phyloP scores from a whole-genome alignment of 2,797 vertebrate genomes.

The Crenichthys baileyi region DNA sequence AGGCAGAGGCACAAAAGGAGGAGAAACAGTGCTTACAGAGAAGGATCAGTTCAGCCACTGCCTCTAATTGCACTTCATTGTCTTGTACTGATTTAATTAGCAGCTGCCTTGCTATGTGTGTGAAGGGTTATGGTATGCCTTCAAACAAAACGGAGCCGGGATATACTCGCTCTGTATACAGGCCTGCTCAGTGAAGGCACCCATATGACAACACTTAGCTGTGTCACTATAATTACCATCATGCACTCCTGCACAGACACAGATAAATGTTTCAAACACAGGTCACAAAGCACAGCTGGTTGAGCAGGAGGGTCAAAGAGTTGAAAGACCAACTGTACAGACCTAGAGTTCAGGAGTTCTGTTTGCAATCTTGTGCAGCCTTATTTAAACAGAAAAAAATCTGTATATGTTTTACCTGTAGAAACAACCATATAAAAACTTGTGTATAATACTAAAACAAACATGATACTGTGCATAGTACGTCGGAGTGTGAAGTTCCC shows the following conservation, averaged over 20 bases:
- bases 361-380: conserved; percentile 50
- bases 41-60: conserved; percentile 82
- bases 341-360: conserved; percentile 42
- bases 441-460: conserved; percentile 37
- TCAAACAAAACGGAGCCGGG: conserved; percentile 82
- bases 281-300: conserved; percentile 38
- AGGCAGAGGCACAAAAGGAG: conserved; percentile 89
- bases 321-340: conserved; percentile 47
- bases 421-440: conserved; percentile 35
- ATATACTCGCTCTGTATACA: conserved; percentile 33
- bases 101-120: conserved; percentile 87
- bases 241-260: conserved; percentile 29
- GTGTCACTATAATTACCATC: conserved; percentile 57
- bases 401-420: not conserved
- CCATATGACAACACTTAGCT: conserved; percentile 62
- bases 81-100: conserved; percentile 99
- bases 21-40: conserved; percentile 84
- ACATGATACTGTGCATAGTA: conserved; percentile 44
- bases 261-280: conserved; percentile 60
- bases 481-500: conserved; percentile 56
- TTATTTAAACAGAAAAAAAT: not conserved
- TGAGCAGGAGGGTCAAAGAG: conserved; percentile 52
- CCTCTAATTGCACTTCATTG: conserved; percentile 98
- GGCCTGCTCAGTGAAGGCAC: conserved; percentile 46
- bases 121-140: conserved; percentile 89